phyloP scores from a whole-genome alignment of 2,888 invertebrate species.

The Masnerella sp. region DNA sequence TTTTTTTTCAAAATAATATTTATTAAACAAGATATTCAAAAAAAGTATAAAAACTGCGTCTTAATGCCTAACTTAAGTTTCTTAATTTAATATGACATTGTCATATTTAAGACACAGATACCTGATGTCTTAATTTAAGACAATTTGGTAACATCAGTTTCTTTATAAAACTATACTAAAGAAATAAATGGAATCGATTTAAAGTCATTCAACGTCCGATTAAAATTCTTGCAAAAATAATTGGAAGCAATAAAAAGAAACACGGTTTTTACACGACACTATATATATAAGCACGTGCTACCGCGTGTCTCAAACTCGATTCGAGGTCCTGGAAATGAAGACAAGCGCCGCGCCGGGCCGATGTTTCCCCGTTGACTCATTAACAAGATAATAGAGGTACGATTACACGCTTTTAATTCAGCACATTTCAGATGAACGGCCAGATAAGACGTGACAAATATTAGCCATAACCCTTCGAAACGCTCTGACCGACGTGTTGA shows the following conservation, averaged over 20 bases:
- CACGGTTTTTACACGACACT: constrained; percentile 28
- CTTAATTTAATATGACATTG: too few species aligned
- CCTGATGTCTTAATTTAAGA: too few species aligned
- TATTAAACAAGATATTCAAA: too few species aligned
- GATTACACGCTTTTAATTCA: constrained; percentile 74
- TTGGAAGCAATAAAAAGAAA: constrained; percentile 26
- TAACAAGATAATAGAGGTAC: constrained; percentile 74
- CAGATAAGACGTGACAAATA: constrained; percentile 76
- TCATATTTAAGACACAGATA: too few species aligned
- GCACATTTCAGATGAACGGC: constrained; percentile 69
- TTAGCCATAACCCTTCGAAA: constrained; percentile 70
- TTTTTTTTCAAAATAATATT: too few species aligned
- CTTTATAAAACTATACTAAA: not conserved
- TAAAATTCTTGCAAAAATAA: constrained; percentile 36
- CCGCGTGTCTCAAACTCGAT: constrained; percentile 39
- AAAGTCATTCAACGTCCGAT: constrained; percentile 18
- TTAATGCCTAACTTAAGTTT: too few species aligned
- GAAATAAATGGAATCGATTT: constrained; percentile 4
- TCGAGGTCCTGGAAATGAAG: constrained; percentile 49
- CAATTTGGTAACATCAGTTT: too few species aligned
- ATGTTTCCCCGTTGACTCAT: constrained; percentile 58
- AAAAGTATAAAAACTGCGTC: too few species aligned
- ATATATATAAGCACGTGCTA: constrained; percentile 38
- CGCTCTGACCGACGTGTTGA: constrained; percentile 64
- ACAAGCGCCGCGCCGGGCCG: constrained; percentile 39